These are phyloP conservation scores for Drosophila serrata DNA, from an alignment of 1,140 invertebrate genomes.

Conservation along the genomic window DNA sequence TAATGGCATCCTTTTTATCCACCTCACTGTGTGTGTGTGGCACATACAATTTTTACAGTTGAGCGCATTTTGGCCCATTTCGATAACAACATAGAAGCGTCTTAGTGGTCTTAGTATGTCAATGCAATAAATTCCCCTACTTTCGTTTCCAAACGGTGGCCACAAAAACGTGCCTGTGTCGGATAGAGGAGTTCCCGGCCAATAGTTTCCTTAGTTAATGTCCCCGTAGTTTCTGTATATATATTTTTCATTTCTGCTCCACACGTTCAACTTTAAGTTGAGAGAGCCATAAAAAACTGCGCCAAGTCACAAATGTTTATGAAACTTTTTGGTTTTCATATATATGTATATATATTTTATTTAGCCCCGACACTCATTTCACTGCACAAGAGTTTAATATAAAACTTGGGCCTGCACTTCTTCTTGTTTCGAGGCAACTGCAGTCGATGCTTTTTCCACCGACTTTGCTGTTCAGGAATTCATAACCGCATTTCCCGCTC, in stretches of 20 bases:
- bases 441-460: constrained; percentile 35
- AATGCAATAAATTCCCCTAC: constrained; percentile 72
- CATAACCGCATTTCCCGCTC: constrained; percentile 72
- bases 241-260: constrained; percentile 12
- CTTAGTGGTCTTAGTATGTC: constrained; percentile 58
- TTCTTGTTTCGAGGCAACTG: constrained; percentile 22
- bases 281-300: constrained; percentile 73
- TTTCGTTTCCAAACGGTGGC: constrained; percentile 49
- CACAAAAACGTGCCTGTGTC: constrained; percentile 45
- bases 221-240: constrained; percentile 9
- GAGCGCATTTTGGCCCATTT: constrained; percentile 69
- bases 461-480: constrained; percentile 70
- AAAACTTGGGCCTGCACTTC: constrained; percentile 54
- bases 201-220: constrained; percentile 42
- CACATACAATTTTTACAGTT: constrained; percentile 54
- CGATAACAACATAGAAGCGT: constrained; percentile 60
- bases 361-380: constrained; percentile 65
- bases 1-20: constrained; percentile 6
- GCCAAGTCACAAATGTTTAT: constrained; percentile 80
- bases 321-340: constrained; percentile 64
- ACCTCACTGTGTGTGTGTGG: constrained; percentile 3
- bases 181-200: neutral
- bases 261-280: constrained; percentile 67
- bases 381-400: constrained; percentile 72
- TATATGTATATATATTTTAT: constrained; percentile 68